Base-by-base conservation (phyloP, 2,888 invertebrate species). In the Ophioninae sp. region DNA sequence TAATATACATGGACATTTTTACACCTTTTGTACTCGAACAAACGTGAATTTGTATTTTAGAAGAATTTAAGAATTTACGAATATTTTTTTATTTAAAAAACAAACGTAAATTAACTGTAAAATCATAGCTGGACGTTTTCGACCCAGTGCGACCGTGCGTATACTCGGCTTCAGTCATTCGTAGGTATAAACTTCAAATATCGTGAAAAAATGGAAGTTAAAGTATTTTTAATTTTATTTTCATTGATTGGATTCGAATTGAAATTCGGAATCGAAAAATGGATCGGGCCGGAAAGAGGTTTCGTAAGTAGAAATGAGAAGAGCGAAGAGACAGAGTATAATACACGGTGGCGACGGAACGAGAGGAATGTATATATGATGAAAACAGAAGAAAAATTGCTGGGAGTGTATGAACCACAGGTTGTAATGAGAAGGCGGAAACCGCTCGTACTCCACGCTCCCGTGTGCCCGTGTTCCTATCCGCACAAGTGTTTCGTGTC, bases 401-500 rank as follows among this genome's bases (percentile, higher is more conserved):
- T 41, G 56, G 44, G 75, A 56, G 20, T 57, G 65, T 39, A 44
- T 41, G 69, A 17, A 20, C 57, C 50, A 57, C 30, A 56, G 44
- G 17, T 67, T 72, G 75, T 81, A 84, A 84, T 84, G 84, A 84
- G 84, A 84, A 81, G 84, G 81, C 79, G 84, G 81, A 81, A 84
- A 84, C 79, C 57, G 61, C 78, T 81, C 61, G 81, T 81, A 79
- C 79, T 79, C 81, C 81, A 78, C 81, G 78, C 69, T 84, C 84
- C 64, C 67, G 84, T 79, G 79, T 75, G 56, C 21, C 64, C 39
- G n/a, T 81, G 81, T 84, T 80, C 80, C 50, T 65, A 62, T 83
- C 72, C 37, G 37, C 64, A 76, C 83, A 83, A 74, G 83, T 81
- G 78, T 68, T 84, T 81, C 80, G 64, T 72, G 65, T 83, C 79